Conservation (phyloP, 2,797 vertebrate genomes). For the Rhynchotus rufescens region DNA sequence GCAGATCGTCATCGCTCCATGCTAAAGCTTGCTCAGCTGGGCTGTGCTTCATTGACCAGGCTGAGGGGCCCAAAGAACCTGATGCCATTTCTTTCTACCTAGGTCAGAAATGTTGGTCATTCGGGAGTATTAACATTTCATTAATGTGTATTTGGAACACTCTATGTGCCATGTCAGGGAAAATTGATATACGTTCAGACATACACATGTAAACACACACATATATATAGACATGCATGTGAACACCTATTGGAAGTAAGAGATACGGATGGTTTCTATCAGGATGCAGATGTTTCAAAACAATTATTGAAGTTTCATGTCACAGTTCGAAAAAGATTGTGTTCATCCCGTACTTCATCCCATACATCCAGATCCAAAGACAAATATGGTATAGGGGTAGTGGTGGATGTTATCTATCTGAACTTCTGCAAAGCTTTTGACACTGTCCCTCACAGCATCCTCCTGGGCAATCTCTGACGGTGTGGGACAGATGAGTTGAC, state of each 20-base stretch:
- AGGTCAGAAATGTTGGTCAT: neutral
- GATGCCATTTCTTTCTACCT: neutral
- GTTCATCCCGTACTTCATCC: neutral
- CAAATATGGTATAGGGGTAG: neutral
- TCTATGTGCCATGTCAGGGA: neutral
- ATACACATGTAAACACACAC: neutral
- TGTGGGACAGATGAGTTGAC: too few relatives aligned
- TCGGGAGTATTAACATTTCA: neutral
- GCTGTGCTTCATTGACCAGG: neutral
- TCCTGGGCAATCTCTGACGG: too few relatives aligned
- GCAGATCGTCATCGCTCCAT: neutral
- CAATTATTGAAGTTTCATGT: neutral
- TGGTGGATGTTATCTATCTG: too few relatives aligned
- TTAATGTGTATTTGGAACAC: neutral
- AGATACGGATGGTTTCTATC: conserved; percentile 3
- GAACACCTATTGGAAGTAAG: neutral
- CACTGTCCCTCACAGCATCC: too few relatives aligned
- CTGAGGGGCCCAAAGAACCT: neutral
- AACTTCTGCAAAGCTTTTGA: too few relatives aligned
- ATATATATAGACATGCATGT: neutral
- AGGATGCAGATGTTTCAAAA: conserved; percentile 27
- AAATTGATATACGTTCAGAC: neutral
- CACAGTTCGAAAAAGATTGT: neutral
- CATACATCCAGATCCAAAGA: neutral
- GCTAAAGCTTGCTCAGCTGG: neutral